A percentile compares a stretch with the other conserved stretches of the same genome.
These are phyloP conservation scores for Hapalemur alaotrensis DNA, from an alignment of 2,797 vertebrate genomes.

Conservation along the genomic window DNA sequence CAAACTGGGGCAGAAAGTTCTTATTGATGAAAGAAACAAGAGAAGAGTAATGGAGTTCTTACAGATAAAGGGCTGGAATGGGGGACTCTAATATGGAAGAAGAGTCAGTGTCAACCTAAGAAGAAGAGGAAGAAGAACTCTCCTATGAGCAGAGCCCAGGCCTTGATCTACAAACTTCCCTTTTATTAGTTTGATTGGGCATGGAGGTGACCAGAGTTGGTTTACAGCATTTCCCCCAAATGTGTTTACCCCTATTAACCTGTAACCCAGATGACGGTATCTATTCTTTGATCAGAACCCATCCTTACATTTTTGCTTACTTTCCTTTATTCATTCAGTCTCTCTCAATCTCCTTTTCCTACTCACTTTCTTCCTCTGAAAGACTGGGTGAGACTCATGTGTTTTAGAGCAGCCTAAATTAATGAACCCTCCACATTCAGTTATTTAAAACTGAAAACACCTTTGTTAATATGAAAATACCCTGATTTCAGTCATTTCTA, in stretches of 20 bases:
- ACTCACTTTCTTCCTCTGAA: neutral
- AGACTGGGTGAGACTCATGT: neutral
- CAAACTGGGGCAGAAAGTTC: neutral
- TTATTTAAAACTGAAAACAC: conserved; percentile 35
- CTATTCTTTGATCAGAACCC: neutral
- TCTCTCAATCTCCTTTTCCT: neutral
- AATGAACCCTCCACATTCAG: neutral
- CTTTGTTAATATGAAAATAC: neutral
- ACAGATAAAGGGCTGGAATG: neutral
- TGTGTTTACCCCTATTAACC: neutral
- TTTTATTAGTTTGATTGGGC: neutral
- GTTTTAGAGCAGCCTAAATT: neutral
- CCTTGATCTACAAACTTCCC: neutral
- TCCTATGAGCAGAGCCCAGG: neutral
- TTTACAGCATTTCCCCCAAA: neutral
- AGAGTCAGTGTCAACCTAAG: neutral
- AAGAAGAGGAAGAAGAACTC: neutral
- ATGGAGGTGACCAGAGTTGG: neutral
- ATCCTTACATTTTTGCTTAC: neutral
- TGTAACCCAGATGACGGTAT: neutral
- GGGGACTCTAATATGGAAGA: neutral
- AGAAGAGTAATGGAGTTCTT: neutral
- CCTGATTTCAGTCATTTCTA: neutral
- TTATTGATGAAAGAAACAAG: neutral
- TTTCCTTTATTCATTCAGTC: neutral